Conservation (phyloP, 2,113 vertebrate genomes). For the pig (Sus scrofa) region T2T-Sscrofa CM000820.6:60554001-60554500, state of each 20-base stretch:
- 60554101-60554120: background rate
- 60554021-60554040: background rate
- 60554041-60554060: background rate
- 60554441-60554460: background rate
- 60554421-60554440: background rate
- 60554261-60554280: background rate
- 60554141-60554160: background rate
- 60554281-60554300: background rate
- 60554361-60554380: background rate
- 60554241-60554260: background rate
- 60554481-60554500: background rate
- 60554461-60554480: background rate
- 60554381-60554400: background rate
- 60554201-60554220: background rate
- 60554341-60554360: background rate
- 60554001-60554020: background rate
- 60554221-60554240: background rate
- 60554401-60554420: background rate
- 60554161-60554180: background rate
- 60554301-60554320: background rate
- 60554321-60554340: background rate
- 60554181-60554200: background rate
- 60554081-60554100: background rate
- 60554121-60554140: background rate
- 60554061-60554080: constrained; percentile 16